phyloP scores from a whole-genome alignment of 2,888 invertebrate genomes.

The Dinocampus coccinellae region DNA sequence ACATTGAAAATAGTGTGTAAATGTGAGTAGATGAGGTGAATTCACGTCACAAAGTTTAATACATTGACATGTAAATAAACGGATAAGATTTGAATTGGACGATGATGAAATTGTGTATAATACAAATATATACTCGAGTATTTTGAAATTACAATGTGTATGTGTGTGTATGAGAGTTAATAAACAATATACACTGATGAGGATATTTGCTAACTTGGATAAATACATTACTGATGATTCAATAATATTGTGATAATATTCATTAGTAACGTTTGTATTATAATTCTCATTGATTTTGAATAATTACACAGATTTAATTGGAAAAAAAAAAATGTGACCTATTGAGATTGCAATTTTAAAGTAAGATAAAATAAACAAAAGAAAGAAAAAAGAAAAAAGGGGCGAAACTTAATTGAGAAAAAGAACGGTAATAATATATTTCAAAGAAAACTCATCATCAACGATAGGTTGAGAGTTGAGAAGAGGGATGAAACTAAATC shows the following conservation, averaged over 20 bases:
- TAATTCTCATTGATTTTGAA: too few species aligned
- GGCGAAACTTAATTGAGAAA: conserved; percentile 11
- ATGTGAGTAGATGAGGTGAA: background rate
- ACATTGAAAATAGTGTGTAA: background rate
- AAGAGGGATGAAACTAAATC: conserved; percentile 25
- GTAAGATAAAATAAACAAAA: background rate
- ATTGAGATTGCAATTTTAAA: too few species aligned
- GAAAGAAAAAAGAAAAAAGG: conserved; percentile 8
- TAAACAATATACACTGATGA: background rate
- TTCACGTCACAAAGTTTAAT: background rate
- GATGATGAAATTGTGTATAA: conserved; percentile 55
- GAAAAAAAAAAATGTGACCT: too few species aligned
- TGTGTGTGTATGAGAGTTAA: background rate
- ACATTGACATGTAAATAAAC: conserved; percentile 16
- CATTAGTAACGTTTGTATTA: too few species aligned
- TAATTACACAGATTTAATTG: too few species aligned
- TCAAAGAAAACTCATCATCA: conserved; percentile 31
- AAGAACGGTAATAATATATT: conserved; percentile 1
- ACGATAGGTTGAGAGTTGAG: conserved; percentile 25
- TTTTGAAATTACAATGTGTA: background rate
- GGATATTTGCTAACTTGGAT: background rate
- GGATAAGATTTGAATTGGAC: conserved; percentile 56
- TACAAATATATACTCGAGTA: conserved; percentile 53
- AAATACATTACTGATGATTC: background rate
- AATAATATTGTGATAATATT: too few species aligned